Evolutionary conservation across 2,888 invertebrate genomes (phyloP), one percentile per base, ranked within the genome.

Genomic region (Trichogramma evanescens): DNA sequence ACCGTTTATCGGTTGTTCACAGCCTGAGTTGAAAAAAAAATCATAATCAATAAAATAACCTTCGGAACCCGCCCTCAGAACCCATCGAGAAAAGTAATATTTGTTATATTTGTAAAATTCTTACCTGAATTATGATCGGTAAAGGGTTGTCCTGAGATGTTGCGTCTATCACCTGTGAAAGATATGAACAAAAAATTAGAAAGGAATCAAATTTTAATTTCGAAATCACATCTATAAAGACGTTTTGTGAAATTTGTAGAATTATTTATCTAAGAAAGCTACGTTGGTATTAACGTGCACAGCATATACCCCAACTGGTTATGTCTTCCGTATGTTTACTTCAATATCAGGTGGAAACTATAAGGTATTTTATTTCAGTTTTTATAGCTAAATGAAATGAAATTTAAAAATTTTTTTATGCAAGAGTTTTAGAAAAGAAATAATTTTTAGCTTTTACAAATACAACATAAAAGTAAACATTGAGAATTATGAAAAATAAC

Each of bases 101-200:
- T 26, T 8, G 3, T n/a, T 8, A 41, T 5, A 6, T 45, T 54
- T 10, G 45, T 10, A 54, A 26, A 45, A 44, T 54, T 65, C 66
- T 60, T 69, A 77, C 77, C 77, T 71, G 72, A 64, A 66, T 69
- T 72, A 60, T 69, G 67, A 66, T 71, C 73, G 54, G 68, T 56
- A 63, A 70, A 56, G 59, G 70, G 71, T 53, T 72, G 75, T 43
- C 74, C 77, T 70, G 26, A 26, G 26, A 70, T 61, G 63, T 65
- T 68, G 60, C 74, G 74, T 66, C 75, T 75, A 59, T 77, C 77
- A 77, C 73, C 77, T 77, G 70, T 56, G 26, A 45, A 56, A 63
- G 63, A 60, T 58, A 54, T 26, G 26, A 2, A 26, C 26, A 26
- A 26, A 26, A 26, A 26, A 26, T 26, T 26, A 26, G 26, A 26